Percentiles rank a stretch among this genome's conserved stretches.
phyloP scores from a whole-genome alignment of 1,140 invertebrate species.

The Tetramorium simillimum region DNA sequence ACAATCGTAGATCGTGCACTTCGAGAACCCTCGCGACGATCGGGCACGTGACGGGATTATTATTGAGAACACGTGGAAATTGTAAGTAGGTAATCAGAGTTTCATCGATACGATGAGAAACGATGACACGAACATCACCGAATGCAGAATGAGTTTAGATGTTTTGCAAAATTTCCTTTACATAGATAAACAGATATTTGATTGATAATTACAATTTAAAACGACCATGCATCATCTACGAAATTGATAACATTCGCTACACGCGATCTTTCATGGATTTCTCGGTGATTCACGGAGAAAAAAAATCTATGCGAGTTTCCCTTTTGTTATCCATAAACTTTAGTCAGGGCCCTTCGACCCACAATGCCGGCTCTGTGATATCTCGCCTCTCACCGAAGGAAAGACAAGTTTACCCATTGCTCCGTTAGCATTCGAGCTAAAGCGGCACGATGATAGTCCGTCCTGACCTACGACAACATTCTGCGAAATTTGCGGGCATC shows the following conservation, averaged over 20 bases:
- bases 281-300: background rate
- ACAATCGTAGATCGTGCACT: constrained; percentile 36
- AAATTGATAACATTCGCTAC: background rate
- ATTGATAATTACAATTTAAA: background rate
- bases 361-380: background rate
- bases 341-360: background rate
- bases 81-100: constrained; percentile 24
- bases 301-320: background rate
- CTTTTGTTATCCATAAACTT: background rate
- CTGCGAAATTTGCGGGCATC: constrained; percentile 48
- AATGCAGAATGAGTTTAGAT: background rate
- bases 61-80: constrained; percentile 3
- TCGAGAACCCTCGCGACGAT: background rate
- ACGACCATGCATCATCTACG: background rate
- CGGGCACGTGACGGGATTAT: constrained; percentile 30
- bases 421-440: constrained; percentile 40
- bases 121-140: background rate
- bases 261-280: background rate
- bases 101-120: constrained; percentile 1
- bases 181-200: background rate
- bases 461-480: constrained; percentile 67
- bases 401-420: constrained; percentile 64
- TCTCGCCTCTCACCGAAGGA: constrained; percentile 29
- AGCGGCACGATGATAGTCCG: constrained; percentile 24
- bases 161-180: background rate